Evolutionary conservation across 2,113 vertebrate genomes (phyloP).

Genomic region (Echinops telfairi): DNA sequence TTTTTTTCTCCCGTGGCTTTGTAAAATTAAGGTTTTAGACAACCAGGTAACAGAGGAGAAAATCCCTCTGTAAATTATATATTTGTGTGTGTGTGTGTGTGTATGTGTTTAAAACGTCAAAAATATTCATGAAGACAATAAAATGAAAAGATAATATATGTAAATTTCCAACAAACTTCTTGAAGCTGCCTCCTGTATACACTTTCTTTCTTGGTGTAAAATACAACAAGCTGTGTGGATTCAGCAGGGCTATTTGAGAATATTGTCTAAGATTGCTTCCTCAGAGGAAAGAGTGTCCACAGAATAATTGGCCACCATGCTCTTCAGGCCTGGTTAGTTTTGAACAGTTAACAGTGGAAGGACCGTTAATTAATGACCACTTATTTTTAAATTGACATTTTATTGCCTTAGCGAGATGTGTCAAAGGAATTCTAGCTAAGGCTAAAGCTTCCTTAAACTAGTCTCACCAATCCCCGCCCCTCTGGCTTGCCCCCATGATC

Average conservation of each 20-base stretch:
- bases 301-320: neutral
- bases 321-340: neutral
- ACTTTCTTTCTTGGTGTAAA: constrained; percentile 66
- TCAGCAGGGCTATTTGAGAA: constrained; percentile 60
- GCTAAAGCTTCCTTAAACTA: neutral
- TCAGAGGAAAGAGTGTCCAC: neutral
- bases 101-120: too few species aligned
- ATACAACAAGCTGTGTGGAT: neutral
- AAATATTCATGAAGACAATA: too few species aligned
- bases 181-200: neutral
- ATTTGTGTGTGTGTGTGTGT: neutral
- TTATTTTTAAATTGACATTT: constrained; percentile 32
- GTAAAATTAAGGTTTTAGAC: constrained; percentile 30
- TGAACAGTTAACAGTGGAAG: neutral
- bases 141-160: too few species aligned
- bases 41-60: neutral
- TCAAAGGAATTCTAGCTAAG: constrained; percentile 23
- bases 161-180: neutral
- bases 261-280: constrained; percentile 2
- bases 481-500: neutral
- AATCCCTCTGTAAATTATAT: neutral
- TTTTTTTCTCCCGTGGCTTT: constrained; percentile 23
- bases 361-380: neutral
- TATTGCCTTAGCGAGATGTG: neutral
- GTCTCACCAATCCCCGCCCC: neutral